Base-by-base conservation (phyloP, 2,797 vertebrate genomes). In the Buphagus erythrorhynchus region DNA sequence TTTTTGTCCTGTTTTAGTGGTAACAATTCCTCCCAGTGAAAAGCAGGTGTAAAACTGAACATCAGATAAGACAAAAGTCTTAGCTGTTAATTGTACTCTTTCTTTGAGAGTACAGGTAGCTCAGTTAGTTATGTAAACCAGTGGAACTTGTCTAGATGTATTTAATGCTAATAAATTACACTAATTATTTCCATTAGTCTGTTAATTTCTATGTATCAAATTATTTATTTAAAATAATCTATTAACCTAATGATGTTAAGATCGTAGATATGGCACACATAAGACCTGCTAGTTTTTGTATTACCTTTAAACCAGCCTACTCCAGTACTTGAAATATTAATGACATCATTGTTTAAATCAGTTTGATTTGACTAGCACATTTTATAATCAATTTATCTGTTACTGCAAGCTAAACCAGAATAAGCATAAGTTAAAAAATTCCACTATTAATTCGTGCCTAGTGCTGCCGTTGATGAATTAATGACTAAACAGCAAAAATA, bases 381-480 rank as follows among this genome's bases (percentile, higher is more conserved):
- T 91, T 80, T 6, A 40, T 24, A 54, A 45, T 84, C 20, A 20
- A 1, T 90, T 61, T 57, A 6, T 67, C 42, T 43, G 9, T 52
- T 77, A 18, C 8, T 67, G 22, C 22, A 67, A 43, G 13, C 4
- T 61, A 67, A 82, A 52, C 29, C 13, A 28, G 26, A 58, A 35
- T 36, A 24, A 76, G 18, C 25, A 33, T 16, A 18, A 36, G 43
- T 73, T 82, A 55, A 67, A 62, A 45, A 38, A 52, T 76, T 3
- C 14, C 28, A 15, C 31, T 65, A 5, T 43, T 67, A 10, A 13
- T 68, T 71, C 0, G 0, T 61, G 35, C 14, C 65, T 63, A 10
- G 22, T 65, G 29, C 33, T 86, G 43, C 19, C 51, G 21, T 38
- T 65, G 52, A 24, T 52, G 25, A 49, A 45, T 54, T 57, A 31